Conservation (phyloP, 2,888 invertebrate genomes). For the Chrysopilus asiliformis region DNA sequence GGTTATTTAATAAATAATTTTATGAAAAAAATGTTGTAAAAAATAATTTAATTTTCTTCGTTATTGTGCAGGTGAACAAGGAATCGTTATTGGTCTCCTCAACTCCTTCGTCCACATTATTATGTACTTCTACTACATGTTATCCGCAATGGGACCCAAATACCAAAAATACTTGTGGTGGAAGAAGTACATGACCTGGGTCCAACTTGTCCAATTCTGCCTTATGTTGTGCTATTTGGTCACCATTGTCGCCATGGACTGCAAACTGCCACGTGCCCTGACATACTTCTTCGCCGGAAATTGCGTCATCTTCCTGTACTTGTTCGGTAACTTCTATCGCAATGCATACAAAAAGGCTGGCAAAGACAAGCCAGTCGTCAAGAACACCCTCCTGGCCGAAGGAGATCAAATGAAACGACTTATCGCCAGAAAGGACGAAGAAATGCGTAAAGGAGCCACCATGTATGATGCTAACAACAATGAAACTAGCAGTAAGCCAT, state of each 20-base stretch:
- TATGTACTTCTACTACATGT: slow-evolving; percentile 42
- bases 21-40: too few species aligned
- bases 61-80: slow-evolving; percentile 31
- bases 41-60: background rate
- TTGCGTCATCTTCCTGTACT: slow-evolving; percentile 41
- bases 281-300: slow-evolving; percentile 44
- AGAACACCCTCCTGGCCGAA: slow-evolving; percentile 21
- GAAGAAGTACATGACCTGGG: slow-evolving; percentile 41
- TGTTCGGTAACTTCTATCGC: slow-evolving; percentile 46
- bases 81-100: slow-evolving; percentile 37
- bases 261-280: slow-evolving; percentile 41
- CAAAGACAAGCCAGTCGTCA: slow-evolving; percentile 11
- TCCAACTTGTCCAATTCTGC: slow-evolving; percentile 47
- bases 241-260: slow-evolving; percentile 39
- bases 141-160: slow-evolving; percentile 38
- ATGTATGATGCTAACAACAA: slow-evolving; percentile 18
- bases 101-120: slow-evolving; percentile 40
- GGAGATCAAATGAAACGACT: slow-evolving; percentile 28
- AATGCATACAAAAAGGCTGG: slow-evolving; percentile 37
- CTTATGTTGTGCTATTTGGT: slow-evolving; percentile 51
- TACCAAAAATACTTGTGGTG: slow-evolving; percentile 41
- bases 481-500: slow-evolving; percentile 1
- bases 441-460: slow-evolving; percentile 1
- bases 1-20: too few species aligned
- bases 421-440: slow-evolving; percentile 24